Evolutionary conservation across 2,113 vertebrate species (phyloP), one percentile per base, ranked within the genome.

Genomic region (Notarius quadriscutis): DNA sequence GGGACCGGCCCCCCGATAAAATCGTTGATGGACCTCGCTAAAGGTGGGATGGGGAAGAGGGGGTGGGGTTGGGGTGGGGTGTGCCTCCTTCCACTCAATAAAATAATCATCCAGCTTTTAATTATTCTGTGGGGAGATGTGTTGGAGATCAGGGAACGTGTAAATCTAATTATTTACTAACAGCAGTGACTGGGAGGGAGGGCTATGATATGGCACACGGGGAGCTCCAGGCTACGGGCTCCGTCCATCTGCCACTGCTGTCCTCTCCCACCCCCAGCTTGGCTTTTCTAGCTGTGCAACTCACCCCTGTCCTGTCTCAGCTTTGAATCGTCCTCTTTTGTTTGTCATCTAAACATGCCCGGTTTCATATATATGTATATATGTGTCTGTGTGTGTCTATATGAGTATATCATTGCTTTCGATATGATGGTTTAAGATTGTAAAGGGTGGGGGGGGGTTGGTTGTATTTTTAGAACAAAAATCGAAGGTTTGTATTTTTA

Each of bases 101-200:
- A 98, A 98, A 97, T 98, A 99, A 99, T 99, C 97, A 98, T 96
- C 95, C 94, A 92, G 94, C 95, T 99, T 99, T 98, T 99, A 98
- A 98, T 99, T 99, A 99, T 98, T 97, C 96, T 95, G 95, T 95
- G 96, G 96, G 95, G 95, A 97, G 96, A 96, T 96, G 96, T 96
- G 96, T 83, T 90, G 81, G 95, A 97, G 97, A 97, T 97, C 96
- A 96, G 96, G 95, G 96, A 96, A 96, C 96, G 96, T 97, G 96
- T 97, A 97, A 97, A 97, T 97, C 97, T 97, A 94, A 94, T 94
- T 94, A 97, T 97, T 97, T 97, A 97, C 96, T 96, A 97, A 97
- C 96, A 96, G 96, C 96, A 92, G 94, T 95, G 95, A 95, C 95
- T 95, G 94, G 95, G 94, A 95, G 95, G 93, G 88, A 86, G 89